These are phyloP conservation scores for Tragelaphus buxtoni DNA, from an alignment of 2,113 vertebrate genomes.

Conservation along the genomic window DNA sequence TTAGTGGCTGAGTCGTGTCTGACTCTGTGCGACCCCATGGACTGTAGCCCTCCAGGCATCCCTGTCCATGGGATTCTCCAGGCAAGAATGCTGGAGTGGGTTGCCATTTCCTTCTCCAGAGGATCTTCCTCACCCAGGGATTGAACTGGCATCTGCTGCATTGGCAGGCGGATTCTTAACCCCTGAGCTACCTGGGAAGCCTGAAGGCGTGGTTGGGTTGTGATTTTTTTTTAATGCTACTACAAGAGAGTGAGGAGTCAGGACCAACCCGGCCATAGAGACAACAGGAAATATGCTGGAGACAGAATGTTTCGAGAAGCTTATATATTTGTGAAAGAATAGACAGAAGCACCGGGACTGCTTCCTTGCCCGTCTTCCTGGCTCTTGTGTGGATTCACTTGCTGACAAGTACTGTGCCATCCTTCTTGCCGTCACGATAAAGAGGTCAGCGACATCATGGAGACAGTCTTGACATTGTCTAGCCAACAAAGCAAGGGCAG, in stretches of 20 bases:
- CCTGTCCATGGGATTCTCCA: not conserved
- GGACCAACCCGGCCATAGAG: not conserved
- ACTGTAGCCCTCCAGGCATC: not conserved
- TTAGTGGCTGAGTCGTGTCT: rapidly evolving
- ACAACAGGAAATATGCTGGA: not conserved
- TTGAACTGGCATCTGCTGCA: not conserved
- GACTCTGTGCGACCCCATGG: not conserved
- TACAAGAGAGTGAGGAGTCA: no score
- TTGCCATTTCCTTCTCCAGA: not conserved
- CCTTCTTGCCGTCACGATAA: not conserved
- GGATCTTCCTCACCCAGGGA: not conserved
- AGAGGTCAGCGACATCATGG: not conserved
- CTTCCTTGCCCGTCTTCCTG: not conserved
- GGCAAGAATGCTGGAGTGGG: not conserved
- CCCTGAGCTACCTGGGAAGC: not conserved
- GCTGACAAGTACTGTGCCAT: not conserved
- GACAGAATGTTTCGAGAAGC: not conserved
- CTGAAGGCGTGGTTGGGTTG: not conserved
- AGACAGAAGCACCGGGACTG: not conserved
- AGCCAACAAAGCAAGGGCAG: not conserved
- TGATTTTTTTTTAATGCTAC: not conserved
- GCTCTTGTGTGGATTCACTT: not conserved
- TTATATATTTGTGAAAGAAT: not conserved
- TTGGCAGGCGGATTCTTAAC: not conserved
- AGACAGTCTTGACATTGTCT: not conserved